Conservation (phyloP, 2,888 invertebrate species). For the Seira ritae region DNA sequence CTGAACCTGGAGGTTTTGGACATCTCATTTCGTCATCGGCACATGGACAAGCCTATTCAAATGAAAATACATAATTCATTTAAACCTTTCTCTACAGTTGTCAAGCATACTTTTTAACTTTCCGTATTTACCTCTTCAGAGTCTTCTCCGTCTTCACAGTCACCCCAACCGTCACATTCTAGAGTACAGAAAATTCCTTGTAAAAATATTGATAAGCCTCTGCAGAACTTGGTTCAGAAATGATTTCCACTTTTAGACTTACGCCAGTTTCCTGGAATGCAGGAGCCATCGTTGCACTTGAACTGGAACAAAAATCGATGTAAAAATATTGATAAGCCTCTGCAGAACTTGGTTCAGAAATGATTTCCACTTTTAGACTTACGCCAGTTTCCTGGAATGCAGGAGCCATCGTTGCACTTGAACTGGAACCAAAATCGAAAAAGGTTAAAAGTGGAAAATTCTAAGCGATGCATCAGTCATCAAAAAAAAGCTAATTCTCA, state of each 20-base stretch:
- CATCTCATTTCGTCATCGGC: slow-evolving; percentile 26
- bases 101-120: no score
- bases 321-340: no score
- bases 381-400: slow-evolving; percentile 10
- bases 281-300: slow-evolving; percentile 22
- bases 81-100: no score
- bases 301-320: slow-evolving; percentile 20
- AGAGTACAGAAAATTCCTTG: no score
- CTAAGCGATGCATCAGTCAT: no score
- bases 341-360: no score
- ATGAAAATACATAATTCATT: no score
- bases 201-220: no score
- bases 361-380: not conserved
- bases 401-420: slow-evolving; percentile 22
- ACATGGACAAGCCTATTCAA: slow-evolving; percentile 39
- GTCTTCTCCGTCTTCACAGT: slow-evolving; percentile 25
- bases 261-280: slow-evolving; percentile 10
- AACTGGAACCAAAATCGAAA: slow-evolving; percentile 1
- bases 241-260: not conserved
- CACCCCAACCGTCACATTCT: slow-evolving; percentile 27
- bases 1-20: not conserved
- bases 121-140: no score
- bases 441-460: no score
- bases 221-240: no score
- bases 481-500: no score